phyloP scores from a whole-genome alignment of 1,140 invertebrate genomes.

The Callitettix versicolor region DNA sequence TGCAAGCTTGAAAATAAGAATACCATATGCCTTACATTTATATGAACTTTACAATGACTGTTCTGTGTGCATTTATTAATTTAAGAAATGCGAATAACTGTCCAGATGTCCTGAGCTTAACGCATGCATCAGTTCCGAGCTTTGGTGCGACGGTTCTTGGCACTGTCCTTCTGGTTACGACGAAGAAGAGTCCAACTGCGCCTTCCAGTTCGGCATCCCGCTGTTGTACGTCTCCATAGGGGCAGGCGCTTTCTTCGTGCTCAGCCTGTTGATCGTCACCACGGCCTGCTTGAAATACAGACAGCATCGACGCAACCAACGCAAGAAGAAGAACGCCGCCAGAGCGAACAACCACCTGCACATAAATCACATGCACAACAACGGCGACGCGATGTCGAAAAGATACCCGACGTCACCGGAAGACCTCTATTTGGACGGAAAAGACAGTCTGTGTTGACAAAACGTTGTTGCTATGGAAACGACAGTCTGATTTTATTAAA shows the following conservation, averaged over 20 bases:
- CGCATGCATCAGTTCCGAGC: conserved; percentile 56
- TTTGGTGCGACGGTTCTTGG: conserved; percentile 60
- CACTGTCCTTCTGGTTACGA: conserved; percentile 66
- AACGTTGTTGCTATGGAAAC: conserved; percentile 49
- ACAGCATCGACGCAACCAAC: conserved; percentile 41
- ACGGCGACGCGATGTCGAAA: conserved; percentile 32
- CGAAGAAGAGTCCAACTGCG: conserved; percentile 58
- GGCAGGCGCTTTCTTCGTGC: conserved; percentile 42
- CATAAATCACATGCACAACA: conserved; percentile 42
- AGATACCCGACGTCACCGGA: conserved; percentile 27
- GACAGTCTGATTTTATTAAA: conserved; percentile 37
- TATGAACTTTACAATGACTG: no score
- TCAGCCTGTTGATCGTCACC: conserved; percentile 42
- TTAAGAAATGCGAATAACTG: no score
- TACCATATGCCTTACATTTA: no score
- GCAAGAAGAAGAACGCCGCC: conserved; percentile 22
- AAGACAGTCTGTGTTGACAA: conserved; percentile 64
- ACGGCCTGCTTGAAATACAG: conserved; percentile 52
- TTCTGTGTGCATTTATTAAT: no score
- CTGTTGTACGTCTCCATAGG: conserved; percentile 50
- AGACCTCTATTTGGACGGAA: conserved; percentile 51
- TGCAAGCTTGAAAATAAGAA: no score
- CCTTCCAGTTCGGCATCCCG: conserved; percentile 53
- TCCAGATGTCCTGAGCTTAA: conserved; percentile 75
- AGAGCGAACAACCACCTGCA: conserved; percentile 40